Conservation (phyloP, 2,113 vertebrate species). For the Semicossyphus pulcher region DNA sequence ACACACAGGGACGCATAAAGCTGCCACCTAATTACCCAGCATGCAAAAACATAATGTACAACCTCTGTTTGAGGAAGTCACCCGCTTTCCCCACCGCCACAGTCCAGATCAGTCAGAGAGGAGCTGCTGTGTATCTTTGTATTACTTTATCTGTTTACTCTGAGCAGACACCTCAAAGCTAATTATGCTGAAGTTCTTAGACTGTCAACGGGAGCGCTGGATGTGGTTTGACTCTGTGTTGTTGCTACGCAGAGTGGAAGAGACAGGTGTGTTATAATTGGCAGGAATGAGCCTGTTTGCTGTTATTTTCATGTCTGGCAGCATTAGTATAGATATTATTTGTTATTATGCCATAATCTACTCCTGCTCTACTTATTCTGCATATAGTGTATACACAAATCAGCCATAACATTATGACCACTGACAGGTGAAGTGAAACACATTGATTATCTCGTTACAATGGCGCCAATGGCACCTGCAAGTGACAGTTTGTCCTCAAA, state of each 20-base stretch:
- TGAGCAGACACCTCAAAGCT: constrained; percentile 49
- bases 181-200: constrained; percentile 56
- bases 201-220: constrained; percentile 25
- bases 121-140: constrained; percentile 54
- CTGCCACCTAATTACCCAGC: constrained; percentile 75
- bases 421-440: too few relatives aligned
- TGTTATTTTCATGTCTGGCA: constrained; percentile 3
- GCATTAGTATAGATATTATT: not conserved
- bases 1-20: constrained; percentile 26
- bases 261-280: constrained; percentile 40
- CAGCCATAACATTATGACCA: too few relatives aligned
- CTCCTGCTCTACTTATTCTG: not conserved
- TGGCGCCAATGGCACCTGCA: too few relatives aligned
- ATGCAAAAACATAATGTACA: constrained; percentile 58
- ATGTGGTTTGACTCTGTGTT: constrained; percentile 31
- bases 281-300: constrained; percentile 5
- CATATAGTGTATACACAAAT: too few relatives aligned
- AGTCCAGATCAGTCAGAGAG: constrained; percentile 44
- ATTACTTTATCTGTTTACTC: constrained; percentile 66
- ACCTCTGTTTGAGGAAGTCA: constrained; percentile 65
- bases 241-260: not conserved
- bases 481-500: too few relatives aligned
- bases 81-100: not conserved
- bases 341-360: constrained; percentile 1
- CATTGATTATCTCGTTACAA: too few relatives aligned